phyloP scores from a whole-genome alignment of 2,797 vertebrate genomes.

The Xerus rutilus region DNA sequence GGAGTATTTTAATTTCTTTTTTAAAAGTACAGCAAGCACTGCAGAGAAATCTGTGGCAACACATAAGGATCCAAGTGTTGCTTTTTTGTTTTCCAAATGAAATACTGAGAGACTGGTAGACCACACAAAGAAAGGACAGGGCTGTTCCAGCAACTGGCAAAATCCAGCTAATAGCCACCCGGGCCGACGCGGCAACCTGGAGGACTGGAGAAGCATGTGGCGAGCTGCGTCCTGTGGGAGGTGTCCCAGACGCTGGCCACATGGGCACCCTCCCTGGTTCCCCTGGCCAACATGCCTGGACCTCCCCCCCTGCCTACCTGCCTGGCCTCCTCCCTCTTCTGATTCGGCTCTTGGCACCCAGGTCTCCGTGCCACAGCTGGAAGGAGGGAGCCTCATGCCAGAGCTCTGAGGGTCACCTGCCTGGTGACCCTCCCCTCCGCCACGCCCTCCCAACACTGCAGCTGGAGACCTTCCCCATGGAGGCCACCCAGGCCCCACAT shows the following conservation, averaged over 20 bases:
- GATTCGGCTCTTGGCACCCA: too few relatives aligned
- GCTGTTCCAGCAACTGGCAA: neutral
- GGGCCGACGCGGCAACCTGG: neutral
- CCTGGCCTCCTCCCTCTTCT: neutral
- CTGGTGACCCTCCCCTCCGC: neutral
- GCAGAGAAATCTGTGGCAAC: constrained; percentile 27
- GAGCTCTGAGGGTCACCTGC: too few relatives aligned
- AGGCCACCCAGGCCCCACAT: neutral
- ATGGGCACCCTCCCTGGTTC: fast-evolving
- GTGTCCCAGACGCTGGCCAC: neutral
- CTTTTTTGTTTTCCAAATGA: constrained; percentile 50
- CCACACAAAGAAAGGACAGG: constrained; percentile 27
- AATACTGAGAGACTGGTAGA: constrained; percentile 10
- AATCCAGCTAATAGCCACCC: neutral
- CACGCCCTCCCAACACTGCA: neutral
- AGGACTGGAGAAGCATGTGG: fast-evolving
- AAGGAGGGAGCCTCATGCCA: too few relatives aligned
- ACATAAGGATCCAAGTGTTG: constrained; percentile 28
- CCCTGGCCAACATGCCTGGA: neutral
- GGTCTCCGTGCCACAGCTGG: too few relatives aligned
- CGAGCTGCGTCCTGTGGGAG: fast-evolving
- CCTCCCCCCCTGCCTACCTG: too few relatives aligned
- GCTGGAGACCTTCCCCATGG: neutral
- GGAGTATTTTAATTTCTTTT: neutral
- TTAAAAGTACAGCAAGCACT: constrained; percentile 19